Evolutionary conservation across 2,888 invertebrate species (phyloP).

Genomic region (Teinopalpus imperialis): DNA sequence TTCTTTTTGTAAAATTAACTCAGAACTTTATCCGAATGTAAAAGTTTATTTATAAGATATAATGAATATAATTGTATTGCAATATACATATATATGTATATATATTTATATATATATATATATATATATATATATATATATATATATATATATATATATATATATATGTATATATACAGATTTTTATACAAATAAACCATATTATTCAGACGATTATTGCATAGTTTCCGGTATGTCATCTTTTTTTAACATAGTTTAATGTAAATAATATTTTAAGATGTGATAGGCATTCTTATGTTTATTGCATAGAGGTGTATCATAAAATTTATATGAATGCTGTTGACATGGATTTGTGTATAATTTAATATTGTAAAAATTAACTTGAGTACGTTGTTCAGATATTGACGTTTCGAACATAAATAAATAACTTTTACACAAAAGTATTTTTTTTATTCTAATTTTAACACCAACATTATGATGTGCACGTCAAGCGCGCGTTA

Average conservation of each 20-base stretch:
- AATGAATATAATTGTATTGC: constrained; percentile 44
- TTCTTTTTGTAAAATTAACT: constrained; percentile 59
- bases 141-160: constrained; percentile 56
- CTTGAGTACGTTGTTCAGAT: constrained; percentile 74
- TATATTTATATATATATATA: constrained; percentile 53
- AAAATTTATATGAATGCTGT: constrained; percentile 75
- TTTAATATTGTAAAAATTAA: constrained; percentile 77
- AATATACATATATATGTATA: constrained; percentile 58
- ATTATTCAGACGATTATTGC: constrained; percentile 63
- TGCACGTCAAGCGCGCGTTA: no score
- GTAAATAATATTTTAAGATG: constrained; percentile 71
- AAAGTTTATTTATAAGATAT: constrained; percentile 67
- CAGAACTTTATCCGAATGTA: constrained; percentile 61
- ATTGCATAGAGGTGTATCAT: constrained; percentile 70
- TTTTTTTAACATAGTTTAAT: constrained; percentile 49
- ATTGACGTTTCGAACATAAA: constrained; percentile 75
- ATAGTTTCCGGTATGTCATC: constrained; percentile 58
- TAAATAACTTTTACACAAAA: constrained; percentile 77
- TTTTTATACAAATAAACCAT: constrained; percentile 63
- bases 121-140: constrained; percentile 67
- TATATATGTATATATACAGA: constrained; percentile 70
- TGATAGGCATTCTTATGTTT: constrained; percentile 74
- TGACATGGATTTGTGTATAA: constrained; percentile 75
- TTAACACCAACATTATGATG: no score
- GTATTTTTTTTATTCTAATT: constrained; percentile 28